A percentile compares a stretch with the other conserved stretches of the same genome.
Evolutionary conservation across 1,140 invertebrate species (phyloP).

Genomic region (Sitophilus oryzae): DNA sequence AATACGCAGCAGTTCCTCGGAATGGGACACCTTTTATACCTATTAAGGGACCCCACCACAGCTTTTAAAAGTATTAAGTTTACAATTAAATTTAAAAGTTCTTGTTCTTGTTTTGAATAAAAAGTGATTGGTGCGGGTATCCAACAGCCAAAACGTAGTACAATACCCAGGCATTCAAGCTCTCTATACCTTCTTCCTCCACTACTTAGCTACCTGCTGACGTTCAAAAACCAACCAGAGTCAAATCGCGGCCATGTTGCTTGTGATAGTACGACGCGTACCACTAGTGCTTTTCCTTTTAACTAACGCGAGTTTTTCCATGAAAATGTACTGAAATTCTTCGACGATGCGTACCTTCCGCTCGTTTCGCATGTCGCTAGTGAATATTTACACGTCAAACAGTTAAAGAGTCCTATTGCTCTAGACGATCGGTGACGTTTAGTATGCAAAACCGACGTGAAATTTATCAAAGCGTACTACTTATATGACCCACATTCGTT

Average conservation of each 20-base stretch:
- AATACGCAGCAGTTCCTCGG: too few relatives aligned
- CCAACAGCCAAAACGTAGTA: slow-evolving; percentile 17
- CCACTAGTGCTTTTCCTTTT: slow-evolving; percentile 4
- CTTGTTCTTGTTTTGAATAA: too few relatives aligned
- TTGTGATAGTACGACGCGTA: slow-evolving; percentile 17
- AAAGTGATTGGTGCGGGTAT: slow-evolving; percentile 11
- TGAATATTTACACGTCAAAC: too few relatives aligned
- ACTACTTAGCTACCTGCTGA: slow-evolving; percentile 31
- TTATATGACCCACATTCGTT: slow-evolving; percentile 31
- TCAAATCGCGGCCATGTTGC: slow-evolving; percentile 33
- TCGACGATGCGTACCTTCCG: not conserved
- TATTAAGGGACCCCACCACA: too few relatives aligned
- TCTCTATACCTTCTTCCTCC: slow-evolving; percentile 22
- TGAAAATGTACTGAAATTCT: slow-evolving; percentile 1
- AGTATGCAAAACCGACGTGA: slow-evolving; percentile 19
- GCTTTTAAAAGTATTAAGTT: too few relatives aligned
- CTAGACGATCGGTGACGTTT: slow-evolving; percentile 7
- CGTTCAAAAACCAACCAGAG: slow-evolving; percentile 25
- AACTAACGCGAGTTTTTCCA: not conserved
- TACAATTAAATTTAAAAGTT: too few relatives aligned
- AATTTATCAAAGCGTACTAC: slow-evolving; percentile 27
- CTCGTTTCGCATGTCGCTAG: too few relatives aligned
- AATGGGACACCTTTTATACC: not conserved
- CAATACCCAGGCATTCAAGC: slow-evolving; percentile 25
- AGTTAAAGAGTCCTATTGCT: not conserved